Base-by-base conservation (phyloP, 2,797 vertebrate species). In the Enteromius argenteus region DNA sequence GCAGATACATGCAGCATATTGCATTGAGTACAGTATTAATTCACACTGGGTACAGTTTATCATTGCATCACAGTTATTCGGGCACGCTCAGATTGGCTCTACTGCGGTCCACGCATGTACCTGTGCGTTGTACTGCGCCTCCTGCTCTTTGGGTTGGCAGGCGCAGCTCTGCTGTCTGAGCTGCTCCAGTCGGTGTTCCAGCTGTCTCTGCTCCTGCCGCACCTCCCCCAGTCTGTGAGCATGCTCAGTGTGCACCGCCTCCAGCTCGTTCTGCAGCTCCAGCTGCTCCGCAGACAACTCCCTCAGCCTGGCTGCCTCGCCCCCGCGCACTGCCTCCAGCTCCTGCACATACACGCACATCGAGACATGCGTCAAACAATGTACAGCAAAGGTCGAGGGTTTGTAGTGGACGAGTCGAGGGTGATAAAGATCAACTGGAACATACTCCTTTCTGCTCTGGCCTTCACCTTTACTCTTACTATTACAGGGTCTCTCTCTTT, bases 141-240 rank as follows among this genome's bases (percentile, higher is more conserved):
- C 98, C 91, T 97, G 98, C 88, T 97, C 96, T 89, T 94, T 96
- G 13, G 96, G 96, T 90, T 97, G 96, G 66, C 98, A 99, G 86
- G 95, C 95, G 84, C 98, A 99, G 85, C 96, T 96, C 85, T 99
- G 98, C 91, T 97, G 97, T 91, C 97, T 95, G 85, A 99, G 96
- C 91, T 97, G 97, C 90, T 99, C 97, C 92, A 99, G 92, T 87
- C 97, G 96, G 86, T 94, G 96, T 94, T 99, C 97, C 90, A 99
- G 93, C 90, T 99, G 97, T 89, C 96, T 95, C 92, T 99, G 98
- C 85, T 99, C 98, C 92, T 97, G 94, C 89, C 96, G 96, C 88
- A 97, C 97, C 88, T 96, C 96, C 89, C 96, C 96, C 95, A 99
- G 97, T 91, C 95, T 96, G 89, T 97, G 95, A 79, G 96, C 95